Conservation (phyloP, 1,140 invertebrate genomes). For the Chymomyza costata region DNA sequence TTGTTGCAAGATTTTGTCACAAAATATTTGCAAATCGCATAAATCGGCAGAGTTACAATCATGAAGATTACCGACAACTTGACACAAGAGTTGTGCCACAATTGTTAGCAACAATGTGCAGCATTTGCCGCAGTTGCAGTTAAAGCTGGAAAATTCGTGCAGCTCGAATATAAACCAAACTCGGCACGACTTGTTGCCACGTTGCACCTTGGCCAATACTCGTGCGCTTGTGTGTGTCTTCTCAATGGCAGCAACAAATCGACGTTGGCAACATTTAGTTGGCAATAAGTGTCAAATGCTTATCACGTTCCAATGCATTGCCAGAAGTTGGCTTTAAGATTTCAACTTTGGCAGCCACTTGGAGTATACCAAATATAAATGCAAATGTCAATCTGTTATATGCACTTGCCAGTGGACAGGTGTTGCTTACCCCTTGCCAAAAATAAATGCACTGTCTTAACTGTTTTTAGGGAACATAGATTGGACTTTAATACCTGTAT, state of each 20-base stretch:
- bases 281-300: conserved; percentile 58
- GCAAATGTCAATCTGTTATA: too few species aligned
- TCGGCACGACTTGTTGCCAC: conserved; percentile 49
- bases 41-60: too few species aligned
- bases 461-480: too few species aligned
- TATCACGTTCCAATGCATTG: conserved; percentile 48
- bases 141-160: conserved; percentile 44
- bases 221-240: conserved; percentile 46
- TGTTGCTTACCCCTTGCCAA: conserved; percentile 57
- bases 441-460: too few species aligned
- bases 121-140: background rate
- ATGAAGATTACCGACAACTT: conserved; percentile 3
- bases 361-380: too few species aligned
- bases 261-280: too few species aligned
- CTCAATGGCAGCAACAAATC: conserved; percentile 20
- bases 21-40: too few species aligned
- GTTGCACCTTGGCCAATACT: conserved; percentile 10
- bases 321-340: too few species aligned
- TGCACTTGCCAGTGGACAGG: too few species aligned
- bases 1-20: too few species aligned
- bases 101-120: conserved; percentile 28
- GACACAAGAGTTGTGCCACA: conserved; percentile 34
- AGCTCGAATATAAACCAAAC: conserved; percentile 64
- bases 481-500: too few species aligned
- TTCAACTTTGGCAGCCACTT: too few species aligned